These are phyloP conservation scores for Syngnathus rostellatus DNA, from an alignment of 2,797 vertebrate species.

Conservation along the genomic window DNA sequence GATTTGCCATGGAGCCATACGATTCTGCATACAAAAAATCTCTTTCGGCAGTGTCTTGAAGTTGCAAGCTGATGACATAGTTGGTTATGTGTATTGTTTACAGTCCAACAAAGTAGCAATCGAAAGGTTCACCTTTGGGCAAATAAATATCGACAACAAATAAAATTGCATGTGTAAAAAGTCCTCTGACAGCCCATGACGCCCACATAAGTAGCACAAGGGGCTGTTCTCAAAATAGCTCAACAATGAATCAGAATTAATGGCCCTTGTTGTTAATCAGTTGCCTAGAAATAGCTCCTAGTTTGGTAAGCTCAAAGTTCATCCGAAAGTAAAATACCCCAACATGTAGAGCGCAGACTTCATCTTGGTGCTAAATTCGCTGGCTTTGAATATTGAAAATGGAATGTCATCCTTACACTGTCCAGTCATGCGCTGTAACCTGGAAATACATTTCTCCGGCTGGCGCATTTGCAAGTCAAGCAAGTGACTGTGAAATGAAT, in stretches of 20 bases:
- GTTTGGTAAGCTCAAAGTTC: neutral
- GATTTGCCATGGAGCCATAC: slow-evolving; percentile 4
- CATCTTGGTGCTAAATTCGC: neutral
- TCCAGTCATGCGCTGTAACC: neutral
- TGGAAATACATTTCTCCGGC: slow-evolving; percentile 14
- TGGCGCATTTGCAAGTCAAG: slow-evolving; percentile 20
- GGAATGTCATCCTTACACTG: neutral
- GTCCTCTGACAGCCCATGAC: no score
- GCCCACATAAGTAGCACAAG: no score
- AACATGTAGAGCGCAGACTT: neutral
- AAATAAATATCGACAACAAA: slow-evolving; percentile 10
- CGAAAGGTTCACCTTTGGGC: slow-evolving; percentile 10
- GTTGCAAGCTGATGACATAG: slow-evolving; percentile 8
- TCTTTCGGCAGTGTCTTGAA: slow-evolving; percentile 11
- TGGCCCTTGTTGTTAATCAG: no score
- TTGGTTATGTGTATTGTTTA: slow-evolving; percentile 12
- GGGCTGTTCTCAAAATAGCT: no score
- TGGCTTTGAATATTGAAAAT: neutral
- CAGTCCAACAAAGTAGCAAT: neutral
- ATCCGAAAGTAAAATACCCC: neutral
- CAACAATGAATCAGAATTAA: no score
- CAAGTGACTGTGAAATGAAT: slow-evolving; percentile 32
- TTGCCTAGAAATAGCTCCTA: no score
- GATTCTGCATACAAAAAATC: slow-evolving; percentile 25
- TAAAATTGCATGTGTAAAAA: no score